Conservation (phyloP, 2,113 vertebrate genomes). For the Ptyas mucosa region DNA sequence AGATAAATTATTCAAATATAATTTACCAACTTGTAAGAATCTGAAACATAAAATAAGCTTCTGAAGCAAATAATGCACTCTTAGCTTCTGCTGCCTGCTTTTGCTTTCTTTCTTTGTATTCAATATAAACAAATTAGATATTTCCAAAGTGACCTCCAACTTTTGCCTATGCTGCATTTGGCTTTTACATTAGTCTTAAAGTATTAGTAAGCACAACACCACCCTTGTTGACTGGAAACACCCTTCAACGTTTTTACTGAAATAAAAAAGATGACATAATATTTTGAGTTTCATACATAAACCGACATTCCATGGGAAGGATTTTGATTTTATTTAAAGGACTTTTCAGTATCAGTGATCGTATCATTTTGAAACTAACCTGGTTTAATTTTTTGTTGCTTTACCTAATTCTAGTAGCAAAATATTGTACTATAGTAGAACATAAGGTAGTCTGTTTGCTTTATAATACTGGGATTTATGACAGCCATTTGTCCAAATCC, state of each 20-base stretch:
- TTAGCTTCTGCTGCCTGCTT: background rate
- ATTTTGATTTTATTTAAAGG: background rate
- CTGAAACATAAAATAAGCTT: conserved; percentile 1
- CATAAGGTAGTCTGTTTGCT: background rate
- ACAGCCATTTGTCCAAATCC: background rate
- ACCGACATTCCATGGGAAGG: conserved; percentile 40
- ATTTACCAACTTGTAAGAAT: background rate
- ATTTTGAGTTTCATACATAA: conserved; percentile 55
- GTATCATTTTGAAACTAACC: conserved; percentile 8
- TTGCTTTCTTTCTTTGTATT: conserved; percentile 5
- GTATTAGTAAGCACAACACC: conserved; percentile 67
- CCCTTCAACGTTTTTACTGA: conserved; percentile 51
- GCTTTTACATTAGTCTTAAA: conserved; percentile 24
- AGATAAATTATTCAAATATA: background rate
- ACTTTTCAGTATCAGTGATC: conserved; percentile 22
- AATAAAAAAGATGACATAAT: conserved; percentile 57
- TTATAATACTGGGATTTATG: background rate
- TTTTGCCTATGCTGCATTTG: conserved; percentile 47
- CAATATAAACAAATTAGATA: rapidly evolving
- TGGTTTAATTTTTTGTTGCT: background rate
- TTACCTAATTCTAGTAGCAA: conserved; percentile 4
- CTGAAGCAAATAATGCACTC: conserved; percentile 6
- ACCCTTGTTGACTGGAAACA: conserved; percentile 67
- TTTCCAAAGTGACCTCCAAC: conserved; percentile 52
- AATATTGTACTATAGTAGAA: background rate